These are phyloP conservation scores for Watsonalla binaria DNA, from an alignment of 2,888 invertebrate genomes.

Conservation along the genomic window DNA sequence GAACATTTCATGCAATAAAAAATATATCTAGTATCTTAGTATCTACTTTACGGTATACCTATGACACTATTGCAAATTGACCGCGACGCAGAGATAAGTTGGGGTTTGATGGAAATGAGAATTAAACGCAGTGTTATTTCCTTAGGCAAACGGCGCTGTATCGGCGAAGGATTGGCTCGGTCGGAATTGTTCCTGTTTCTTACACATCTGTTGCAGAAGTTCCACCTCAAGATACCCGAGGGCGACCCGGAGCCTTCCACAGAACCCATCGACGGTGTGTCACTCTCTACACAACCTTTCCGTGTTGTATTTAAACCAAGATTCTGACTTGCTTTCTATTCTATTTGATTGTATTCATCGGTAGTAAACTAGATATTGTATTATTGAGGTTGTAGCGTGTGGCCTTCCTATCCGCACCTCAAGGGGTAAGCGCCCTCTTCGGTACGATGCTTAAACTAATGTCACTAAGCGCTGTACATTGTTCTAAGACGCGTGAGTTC, in stretches of 20 bases:
- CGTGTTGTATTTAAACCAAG: conserved; percentile 57
- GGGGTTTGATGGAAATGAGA: neutral
- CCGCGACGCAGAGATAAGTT: too few species aligned
- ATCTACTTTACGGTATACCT: too few species aligned
- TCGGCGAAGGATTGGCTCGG: conserved; percentile 86
- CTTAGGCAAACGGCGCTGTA: conserved; percentile 86
- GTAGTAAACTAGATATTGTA: neutral
- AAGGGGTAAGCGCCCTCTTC: too few species aligned
- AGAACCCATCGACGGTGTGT: conserved; percentile 76
- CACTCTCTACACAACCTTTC: conserved; percentile 77
- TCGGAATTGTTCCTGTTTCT: conserved; percentile 87
- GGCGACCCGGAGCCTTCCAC: conserved; percentile 58
- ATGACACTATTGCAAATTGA: too few species aligned
- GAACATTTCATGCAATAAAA: too few species aligned
- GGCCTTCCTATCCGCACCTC: too few species aligned
- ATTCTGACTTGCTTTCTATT: neutral
- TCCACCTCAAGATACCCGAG: conserved; percentile 57
- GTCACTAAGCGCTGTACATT: too few species aligned
- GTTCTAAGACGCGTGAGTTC: too few species aligned
- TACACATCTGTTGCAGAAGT: conserved; percentile 85
- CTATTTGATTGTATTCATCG: neutral
- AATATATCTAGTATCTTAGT: too few species aligned
- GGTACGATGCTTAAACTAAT: too few species aligned
- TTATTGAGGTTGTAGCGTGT: too few species aligned
- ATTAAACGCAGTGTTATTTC: conserved; percentile 9